Evolutionary conservation across 1,140 invertebrate genomes (phyloP).

Genomic region (Magallana angulata): DNA sequence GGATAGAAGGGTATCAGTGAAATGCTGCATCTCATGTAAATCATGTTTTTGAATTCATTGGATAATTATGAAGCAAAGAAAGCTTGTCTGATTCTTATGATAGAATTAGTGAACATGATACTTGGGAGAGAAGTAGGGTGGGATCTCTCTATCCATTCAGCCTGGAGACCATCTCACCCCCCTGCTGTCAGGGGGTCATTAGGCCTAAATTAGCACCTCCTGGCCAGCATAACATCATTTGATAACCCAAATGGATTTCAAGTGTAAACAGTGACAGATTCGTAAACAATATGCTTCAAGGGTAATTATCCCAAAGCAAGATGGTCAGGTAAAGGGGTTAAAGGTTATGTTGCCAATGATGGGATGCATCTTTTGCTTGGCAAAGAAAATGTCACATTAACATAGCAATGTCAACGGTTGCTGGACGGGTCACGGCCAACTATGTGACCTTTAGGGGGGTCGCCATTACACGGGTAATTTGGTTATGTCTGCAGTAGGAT

Average conservation of each 20-base stretch:
- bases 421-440: background rate
- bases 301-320: background rate
- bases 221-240: conserved; percentile 22
- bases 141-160: background rate
- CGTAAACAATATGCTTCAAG: conserved; percentile 27
- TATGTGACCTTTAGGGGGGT: conserved; percentile 1
- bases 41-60: background rate
- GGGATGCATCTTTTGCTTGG: background rate
- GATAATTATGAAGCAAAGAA: background rate
- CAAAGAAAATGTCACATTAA: background rate
- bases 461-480: background rate
- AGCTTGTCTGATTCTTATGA: background rate
- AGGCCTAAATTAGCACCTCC: conserved; percentile 18
- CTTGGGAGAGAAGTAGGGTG: background rate
- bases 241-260: conserved; percentile 28
- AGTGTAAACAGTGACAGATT: conserved; percentile 34
- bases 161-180: conserved; percentile 18
- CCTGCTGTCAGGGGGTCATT: conserved; percentile 18
- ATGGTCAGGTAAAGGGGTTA: background rate
- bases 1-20: background rate
- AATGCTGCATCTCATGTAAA: background rate
- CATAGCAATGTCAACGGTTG: background rate
- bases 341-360: background rate
- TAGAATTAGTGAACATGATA: background rate
- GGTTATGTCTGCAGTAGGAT: background rate